Evolutionary conservation across 2,888 invertebrate species (phyloP), one percentile per base, ranked within the genome.

Genomic region (Seira musarum): DNA sequence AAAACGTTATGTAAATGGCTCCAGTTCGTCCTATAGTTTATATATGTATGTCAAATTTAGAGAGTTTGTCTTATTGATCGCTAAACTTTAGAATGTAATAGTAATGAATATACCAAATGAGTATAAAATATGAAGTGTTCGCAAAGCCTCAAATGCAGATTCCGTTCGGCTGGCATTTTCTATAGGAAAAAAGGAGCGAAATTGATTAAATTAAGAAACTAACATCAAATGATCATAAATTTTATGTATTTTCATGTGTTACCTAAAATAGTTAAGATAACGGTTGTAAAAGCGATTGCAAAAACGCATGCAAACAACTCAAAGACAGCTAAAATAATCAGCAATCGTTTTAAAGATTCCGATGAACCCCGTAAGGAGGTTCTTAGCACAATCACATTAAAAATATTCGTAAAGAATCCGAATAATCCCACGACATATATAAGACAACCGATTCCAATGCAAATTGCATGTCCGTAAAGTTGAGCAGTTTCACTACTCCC

Each of bases 1-100:
- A 68, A 15, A 81, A 72, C 24, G 81, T 81, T 3, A 66, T 76
- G 61, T 76, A 81, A 46, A 81, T 76, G 53, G 81, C 76, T 17
- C 81, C 81, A 53, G 81, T 81, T 1, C 81, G 75, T 10, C 81
- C 81, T 81, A n/a, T n/a, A n/a, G n/a, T n/a, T n/a, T n/a, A n/a
- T n/a, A n/a, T n/a, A n/a, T n/a, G n/a, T n/a, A n/a, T n/a, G n/a
- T n/a, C n/a, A n/a, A n/a, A n/a, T n/a, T n/a, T n/a, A n/a, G n/a
- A n/a, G n/a, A n/a, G n/a, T n/a, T n/a, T n/a, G n/a, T n/a, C n/a
- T n/a, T n/a, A n/a, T n/a, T n/a, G n/a, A n/a, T n/a, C n/a, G n/a
- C n/a, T n/a, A n/a, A n/a, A n/a, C n/a, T n/a, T n/a, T n/a, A n/a
- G n/a, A n/a, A n/a, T n/a, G n/a, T n/a, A n/a, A n/a, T n/a, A n/a